Evolutionary conservation across 2,797 vertebrate species (phyloP), one percentile per base, ranked within the genome.

Genomic region (Falco naumanni): DNA sequence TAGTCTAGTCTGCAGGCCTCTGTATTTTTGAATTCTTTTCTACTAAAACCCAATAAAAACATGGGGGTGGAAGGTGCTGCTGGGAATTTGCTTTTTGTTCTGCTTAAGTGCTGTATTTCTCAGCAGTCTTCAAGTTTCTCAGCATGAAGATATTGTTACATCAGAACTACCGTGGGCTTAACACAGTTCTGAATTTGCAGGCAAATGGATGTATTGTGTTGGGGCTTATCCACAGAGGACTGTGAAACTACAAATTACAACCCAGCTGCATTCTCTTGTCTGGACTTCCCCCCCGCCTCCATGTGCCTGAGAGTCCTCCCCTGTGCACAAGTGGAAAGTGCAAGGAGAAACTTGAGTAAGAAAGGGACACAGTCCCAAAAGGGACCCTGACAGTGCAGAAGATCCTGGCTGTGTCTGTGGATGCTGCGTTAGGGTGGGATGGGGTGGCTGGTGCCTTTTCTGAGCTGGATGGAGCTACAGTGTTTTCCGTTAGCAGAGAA

Each of bases 151-250:
- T 97, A 97, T 97, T 97, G 97, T 97, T 97, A 95, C 77, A 93
- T 88, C 92, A 85, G 97, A 96, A 93, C 95, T 95, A 88, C 97
- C 6, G 93, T 96, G 94, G 94, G 96, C 94, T 97, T 97, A 97
- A 97, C 96, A 97, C 96, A 97, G 96, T 97, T 97, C 82, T 48
- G 95, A 97, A 97, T 97, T 97, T 97, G 96, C 96, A 97, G 97
- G 97, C 92, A 97, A 97, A 97, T 97, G 96, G 97, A 97, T 96
- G 92, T 96, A 97, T 97, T 97, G 96, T 97, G 96, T 93, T 96
- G 95, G 94, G 95, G 95, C 92, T 97, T 96, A 97, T 95, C 96
- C 93, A 94, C 90, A 94, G 94, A 96, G 89, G 84, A 94, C 96
- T 97, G 94, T 97, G 96, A 97, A 97, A 97, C 96, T 97, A 96